Conservation (phyloP, 53 echinoderm and acorn worm genomes). For the Mesocentrotus franciscanus region DNA sequence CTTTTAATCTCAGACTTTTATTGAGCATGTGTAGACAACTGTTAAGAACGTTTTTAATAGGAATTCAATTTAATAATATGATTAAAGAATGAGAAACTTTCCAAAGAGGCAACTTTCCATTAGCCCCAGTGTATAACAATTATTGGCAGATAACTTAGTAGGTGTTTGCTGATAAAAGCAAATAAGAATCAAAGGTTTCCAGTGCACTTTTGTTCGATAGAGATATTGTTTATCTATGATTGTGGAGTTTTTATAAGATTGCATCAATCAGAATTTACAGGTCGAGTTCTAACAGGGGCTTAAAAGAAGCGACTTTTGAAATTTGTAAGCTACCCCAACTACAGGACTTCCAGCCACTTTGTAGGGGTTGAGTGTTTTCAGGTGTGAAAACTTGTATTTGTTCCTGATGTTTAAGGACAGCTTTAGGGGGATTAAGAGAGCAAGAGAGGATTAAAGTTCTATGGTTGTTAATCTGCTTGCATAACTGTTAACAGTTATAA, state of each 20-base stretch:
- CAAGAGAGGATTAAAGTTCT: conserved; percentile 10
- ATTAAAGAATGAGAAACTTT: no score
- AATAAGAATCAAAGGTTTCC: background rate
- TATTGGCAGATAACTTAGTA: background rate
- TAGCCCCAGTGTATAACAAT: background rate
- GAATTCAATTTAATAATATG: background rate
- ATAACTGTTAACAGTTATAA: conserved; percentile 51
- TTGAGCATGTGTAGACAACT: no score
- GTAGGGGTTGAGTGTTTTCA: conserved; percentile 29
- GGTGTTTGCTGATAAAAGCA: background rate
- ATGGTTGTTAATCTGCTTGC: conserved; percentile 28
- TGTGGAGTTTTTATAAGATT: background rate
- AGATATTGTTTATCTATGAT: background rate
- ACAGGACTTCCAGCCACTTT: background rate
- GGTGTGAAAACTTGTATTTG: conserved; percentile 22
- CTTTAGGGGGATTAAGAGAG: conserved; percentile 30
- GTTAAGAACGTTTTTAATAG: no score
- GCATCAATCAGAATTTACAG: background rate
- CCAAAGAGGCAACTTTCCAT: background rate
- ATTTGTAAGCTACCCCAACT: background rate
- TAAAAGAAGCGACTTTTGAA: background rate
- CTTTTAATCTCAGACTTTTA: no score
- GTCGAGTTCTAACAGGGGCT: background rate
- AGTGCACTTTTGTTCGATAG: background rate
- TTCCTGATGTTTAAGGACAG: conserved; percentile 16